Conservation (phyloP, 2,888 invertebrate species). For the Argyresthia albistria region DNA sequence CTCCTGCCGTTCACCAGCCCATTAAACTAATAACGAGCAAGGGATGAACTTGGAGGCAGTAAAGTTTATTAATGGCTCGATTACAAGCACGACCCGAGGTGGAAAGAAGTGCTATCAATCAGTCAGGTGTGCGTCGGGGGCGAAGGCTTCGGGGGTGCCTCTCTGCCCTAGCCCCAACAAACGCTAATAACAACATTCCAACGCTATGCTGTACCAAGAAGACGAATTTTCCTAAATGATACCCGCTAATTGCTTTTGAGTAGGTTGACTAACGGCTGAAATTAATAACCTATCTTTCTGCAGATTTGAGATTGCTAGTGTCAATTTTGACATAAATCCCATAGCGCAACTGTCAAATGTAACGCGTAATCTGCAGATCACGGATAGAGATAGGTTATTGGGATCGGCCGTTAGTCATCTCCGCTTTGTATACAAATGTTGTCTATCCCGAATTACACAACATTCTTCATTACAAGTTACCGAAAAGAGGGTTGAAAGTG, state of each 20-base stretch:
- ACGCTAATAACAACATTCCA: conserved; percentile 72
- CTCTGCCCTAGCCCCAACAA: conserved; percentile 42
- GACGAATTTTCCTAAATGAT: conserved; percentile 43
- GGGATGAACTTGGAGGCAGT: conserved; percentile 68
- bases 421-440: neutral
- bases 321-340: no score
- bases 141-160: conserved; percentile 15
- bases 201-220: conserved; percentile 55
- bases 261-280: no score
- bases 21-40: conserved; percentile 69
- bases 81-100: conserved; percentile 72
- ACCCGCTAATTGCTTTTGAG: conserved; percentile 14
- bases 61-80: conserved; percentile 73
- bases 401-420: no score
- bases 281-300: no score
- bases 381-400: no score
- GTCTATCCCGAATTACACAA: no score
- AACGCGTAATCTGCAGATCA: no score
- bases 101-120: conserved; percentile 73
- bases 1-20: conserved; percentile 58
- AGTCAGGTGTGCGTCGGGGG: conserved; percentile 66
- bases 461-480: no score
- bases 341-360: no score
- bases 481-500: no score
- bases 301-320: no score